These are phyloP conservation scores for Falco berigora DNA, from an alignment of 2,797 vertebrate genomes.

Conservation along the genomic window DNA sequence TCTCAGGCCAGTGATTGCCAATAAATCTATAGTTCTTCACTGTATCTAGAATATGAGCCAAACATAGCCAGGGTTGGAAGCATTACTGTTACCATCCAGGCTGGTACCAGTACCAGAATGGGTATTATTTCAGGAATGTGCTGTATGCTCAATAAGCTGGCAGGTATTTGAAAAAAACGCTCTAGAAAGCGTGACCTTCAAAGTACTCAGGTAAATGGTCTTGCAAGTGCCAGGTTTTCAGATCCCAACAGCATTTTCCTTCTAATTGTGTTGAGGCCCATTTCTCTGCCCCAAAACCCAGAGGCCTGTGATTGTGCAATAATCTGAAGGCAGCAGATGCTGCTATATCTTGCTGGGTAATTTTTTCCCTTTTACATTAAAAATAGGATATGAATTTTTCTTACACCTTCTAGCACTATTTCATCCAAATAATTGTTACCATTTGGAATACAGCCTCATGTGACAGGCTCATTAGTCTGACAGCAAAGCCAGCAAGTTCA, in stretches of 20 bases:
- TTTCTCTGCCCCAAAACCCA: conserved; percentile 1
- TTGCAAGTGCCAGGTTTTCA: background rate
- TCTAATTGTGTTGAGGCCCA: background rate
- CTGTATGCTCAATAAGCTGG: background rate
- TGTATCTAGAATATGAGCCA: background rate
- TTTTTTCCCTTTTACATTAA: background rate
- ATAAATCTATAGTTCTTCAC: background rate
- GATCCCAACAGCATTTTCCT: background rate
- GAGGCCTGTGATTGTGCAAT: background rate
- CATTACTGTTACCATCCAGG: background rate
- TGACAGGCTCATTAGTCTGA: background rate
- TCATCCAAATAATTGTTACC: background rate
- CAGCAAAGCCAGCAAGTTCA: background rate
- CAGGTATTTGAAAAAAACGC: background rate
- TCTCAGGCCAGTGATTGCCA: background rate
- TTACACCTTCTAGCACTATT: background rate
- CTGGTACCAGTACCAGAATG: background rate
- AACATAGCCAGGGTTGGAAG: background rate
- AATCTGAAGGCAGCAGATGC: background rate
- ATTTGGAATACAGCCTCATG: background rate
- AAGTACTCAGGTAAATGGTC: background rate
- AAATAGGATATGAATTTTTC: background rate
- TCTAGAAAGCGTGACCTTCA: background rate
- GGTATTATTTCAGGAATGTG: background rate
- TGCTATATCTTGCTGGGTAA: background rate